These are phyloP conservation scores for Lophura nycthemera DNA, from an alignment of 2,113 vertebrate genomes.

Conservation along the genomic window DNA sequence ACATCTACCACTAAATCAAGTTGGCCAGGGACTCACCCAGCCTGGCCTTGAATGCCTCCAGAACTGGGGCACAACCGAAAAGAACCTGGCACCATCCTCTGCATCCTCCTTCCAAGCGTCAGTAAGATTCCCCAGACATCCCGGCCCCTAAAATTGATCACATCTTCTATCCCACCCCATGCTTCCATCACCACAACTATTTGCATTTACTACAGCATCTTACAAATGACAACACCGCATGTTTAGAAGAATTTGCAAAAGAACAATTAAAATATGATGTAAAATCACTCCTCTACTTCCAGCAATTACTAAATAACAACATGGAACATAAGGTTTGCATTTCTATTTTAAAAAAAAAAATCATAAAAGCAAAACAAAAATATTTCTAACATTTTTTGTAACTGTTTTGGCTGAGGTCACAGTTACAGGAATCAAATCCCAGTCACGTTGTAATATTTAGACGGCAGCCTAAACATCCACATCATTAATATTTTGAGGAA, in stretches of 20 bases:
- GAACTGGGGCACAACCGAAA: neutral
- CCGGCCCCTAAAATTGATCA: neutral
- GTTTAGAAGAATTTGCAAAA: neutral
- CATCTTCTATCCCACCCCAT: neutral
- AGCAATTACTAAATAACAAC: neutral
- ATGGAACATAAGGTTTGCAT: neutral
- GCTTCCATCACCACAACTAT: neutral
- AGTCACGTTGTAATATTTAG: neutral
- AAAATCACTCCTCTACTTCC: neutral
- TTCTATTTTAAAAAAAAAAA: neutral
- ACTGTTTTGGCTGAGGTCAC: neutral
- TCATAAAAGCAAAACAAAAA: neutral
- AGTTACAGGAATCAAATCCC: neutral
- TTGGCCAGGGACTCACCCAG: neutral
- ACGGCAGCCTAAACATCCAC: neutral
- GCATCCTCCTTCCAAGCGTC: neutral
- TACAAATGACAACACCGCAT: neutral
- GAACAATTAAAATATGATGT: neutral
- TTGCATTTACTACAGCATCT: neutral
- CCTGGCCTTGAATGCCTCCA: neutral
- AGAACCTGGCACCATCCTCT: neutral
- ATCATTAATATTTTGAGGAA: neutral
- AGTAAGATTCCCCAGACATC: neutral
- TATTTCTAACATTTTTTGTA: neutral
- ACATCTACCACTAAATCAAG: neutral